These are phyloP conservation scores for Drosophila lacicola DNA, from an alignment of 2,888 invertebrate species.

Conservation along the genomic window DNA sequence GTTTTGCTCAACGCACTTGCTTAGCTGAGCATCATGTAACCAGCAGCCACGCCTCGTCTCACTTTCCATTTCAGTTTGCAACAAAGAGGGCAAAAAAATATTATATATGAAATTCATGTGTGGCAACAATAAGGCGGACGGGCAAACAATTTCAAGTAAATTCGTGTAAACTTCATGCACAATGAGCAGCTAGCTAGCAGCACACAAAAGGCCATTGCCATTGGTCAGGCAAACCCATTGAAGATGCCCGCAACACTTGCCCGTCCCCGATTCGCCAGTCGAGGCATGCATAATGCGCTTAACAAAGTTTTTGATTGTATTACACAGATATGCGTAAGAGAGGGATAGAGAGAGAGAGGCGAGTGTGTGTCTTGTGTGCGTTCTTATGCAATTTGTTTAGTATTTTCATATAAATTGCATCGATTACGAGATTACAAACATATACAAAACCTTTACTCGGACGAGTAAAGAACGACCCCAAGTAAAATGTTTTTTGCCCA, in stretches of 20 bases:
- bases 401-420: slow-evolving; percentile 68
- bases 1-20: slow-evolving; percentile 11
- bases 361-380: slow-evolving; percentile 6
- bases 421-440: slow-evolving; percentile 71
- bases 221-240: slow-evolving; percentile 52
- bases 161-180: slow-evolving; percentile 77
- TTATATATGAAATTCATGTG: slow-evolving; percentile 27
- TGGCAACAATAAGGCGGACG: slow-evolving; percentile 39
- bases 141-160: slow-evolving; percentile 43
- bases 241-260: neutral
- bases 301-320: slow-evolving; percentile 73
- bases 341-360: neutral
- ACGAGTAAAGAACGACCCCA: slow-evolving; percentile 1
- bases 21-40: slow-evolving; percentile 35
- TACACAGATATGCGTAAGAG: slow-evolving; percentile 55
- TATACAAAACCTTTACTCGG: slow-evolving; percentile 23
- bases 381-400: slow-evolving; percentile 70
- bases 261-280: neutral
- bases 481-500: slow-evolving; percentile 1
- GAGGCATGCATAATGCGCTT: slow-evolving; percentile 64
- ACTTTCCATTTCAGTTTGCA: slow-evolving; percentile 54
- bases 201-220: slow-evolving; percentile 62
- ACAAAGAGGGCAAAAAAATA: slow-evolving; percentile 6
- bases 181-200: slow-evolving; percentile 53
- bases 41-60: neutral